These are phyloP conservation scores for Archaeoteleia sp. DNA, from an alignment of 2,888 invertebrate genomes.

Conservation along the genomic window DNA sequence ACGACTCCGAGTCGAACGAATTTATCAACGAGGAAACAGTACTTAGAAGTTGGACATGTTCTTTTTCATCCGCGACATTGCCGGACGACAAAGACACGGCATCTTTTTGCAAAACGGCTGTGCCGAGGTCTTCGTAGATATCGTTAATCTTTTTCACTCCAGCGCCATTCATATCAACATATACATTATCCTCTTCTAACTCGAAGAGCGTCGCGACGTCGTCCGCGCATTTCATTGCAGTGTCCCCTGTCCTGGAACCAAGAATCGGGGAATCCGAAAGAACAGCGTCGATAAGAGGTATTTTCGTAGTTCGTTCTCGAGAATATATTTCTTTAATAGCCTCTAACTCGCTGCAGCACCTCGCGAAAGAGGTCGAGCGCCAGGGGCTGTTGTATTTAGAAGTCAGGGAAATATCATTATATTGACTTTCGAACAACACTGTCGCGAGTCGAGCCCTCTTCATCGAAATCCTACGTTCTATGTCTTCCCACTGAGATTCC, in stretches of 20 bases:
- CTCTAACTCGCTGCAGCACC: constrained; percentile 26
- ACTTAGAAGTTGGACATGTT: no score
- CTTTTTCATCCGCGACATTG: not conserved
- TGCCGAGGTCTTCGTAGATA: constrained; percentile 44
- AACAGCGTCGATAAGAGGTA: constrained; percentile 66
- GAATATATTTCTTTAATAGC: constrained; percentile 39
- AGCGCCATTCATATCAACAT: constrained; percentile 66
- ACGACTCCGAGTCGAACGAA: no score
- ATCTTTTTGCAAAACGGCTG: constrained; percentile 22
- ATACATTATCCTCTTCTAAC: constrained; percentile 62
- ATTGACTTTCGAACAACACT: constrained; percentile 60
- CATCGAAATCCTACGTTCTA: constrained; percentile 57
- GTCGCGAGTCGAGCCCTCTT: constrained; percentile 58
- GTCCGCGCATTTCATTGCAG: constrained; percentile 20
- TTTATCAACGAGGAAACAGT: no score
- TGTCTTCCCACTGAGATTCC: constrained; percentile 75
- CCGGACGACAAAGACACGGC: not conserved
- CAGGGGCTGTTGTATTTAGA: constrained; percentile 29
- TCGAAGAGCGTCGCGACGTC: constrained; percentile 15
- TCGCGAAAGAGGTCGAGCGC: constrained; percentile 21
- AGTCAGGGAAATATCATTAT: constrained; percentile 47
- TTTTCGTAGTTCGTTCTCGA: constrained; percentile 53
- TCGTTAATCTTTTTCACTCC: constrained; percentile 53
- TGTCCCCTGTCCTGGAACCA: constrained; percentile 58
- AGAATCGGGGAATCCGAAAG: constrained; percentile 67